These are phyloP conservation scores for Aromia moschata DNA, from an alignment of 2,888 invertebrate species.

Conservation along the genomic window DNA sequence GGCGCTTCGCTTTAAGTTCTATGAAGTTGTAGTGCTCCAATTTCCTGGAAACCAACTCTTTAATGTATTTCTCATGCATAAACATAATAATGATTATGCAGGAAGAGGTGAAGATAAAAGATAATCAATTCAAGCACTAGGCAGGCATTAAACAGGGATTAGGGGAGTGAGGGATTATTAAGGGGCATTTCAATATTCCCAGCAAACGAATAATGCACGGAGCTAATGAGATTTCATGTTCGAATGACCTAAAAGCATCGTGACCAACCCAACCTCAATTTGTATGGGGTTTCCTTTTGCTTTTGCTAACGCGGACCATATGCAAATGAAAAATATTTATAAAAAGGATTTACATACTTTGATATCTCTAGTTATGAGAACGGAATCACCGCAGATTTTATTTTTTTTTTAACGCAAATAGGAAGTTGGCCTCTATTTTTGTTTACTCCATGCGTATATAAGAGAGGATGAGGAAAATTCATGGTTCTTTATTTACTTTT, in stretches of 20 bases:
- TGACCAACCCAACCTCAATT: not conserved
- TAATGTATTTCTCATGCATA: too few species aligned
- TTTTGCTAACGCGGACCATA: not conserved
- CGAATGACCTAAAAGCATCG: constrained; percentile 8
- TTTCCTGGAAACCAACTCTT: too few species aligned
- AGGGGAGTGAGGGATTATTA: constrained; percentile 6
- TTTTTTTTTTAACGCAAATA: too few species aligned
- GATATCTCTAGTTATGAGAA: not conserved
- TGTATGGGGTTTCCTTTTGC: not conserved
- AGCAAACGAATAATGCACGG: constrained; percentile 7
- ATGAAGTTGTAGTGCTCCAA: too few species aligned
- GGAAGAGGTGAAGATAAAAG: not conserved
- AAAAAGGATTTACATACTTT: not conserved
- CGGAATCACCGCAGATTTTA: too few species aligned
- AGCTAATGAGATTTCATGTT: constrained; percentile 7
- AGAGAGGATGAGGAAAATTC: too few species aligned
- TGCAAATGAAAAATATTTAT: not conserved
- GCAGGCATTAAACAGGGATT: not conserved
- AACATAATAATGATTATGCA: too few species aligned
- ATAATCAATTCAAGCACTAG: constrained; percentile 2
- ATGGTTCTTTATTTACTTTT: too few species aligned
- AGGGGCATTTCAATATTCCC: constrained; percentile 4
- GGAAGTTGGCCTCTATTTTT: too few species aligned
- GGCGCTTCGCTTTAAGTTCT: too few species aligned
- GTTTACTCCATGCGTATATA: too few species aligned